These are phyloP conservation scores for Poeciliopsis prolifica DNA, from an alignment of 2,113 vertebrate genomes.

Conservation along the genomic window DNA sequence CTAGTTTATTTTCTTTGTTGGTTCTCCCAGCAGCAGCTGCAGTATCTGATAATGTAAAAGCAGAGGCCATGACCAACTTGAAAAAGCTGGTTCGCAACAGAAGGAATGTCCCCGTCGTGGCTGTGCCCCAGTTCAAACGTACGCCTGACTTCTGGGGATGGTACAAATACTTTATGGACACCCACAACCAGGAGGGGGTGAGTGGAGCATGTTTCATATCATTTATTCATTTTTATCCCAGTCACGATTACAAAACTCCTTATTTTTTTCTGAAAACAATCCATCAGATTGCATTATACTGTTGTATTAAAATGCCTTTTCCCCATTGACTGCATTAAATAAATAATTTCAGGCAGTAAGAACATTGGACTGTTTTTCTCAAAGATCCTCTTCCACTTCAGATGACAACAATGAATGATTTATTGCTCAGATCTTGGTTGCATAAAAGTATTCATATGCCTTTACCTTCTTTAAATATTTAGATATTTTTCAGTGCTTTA, in stretches of 20 bases:
- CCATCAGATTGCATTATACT: not conserved
- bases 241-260: constrained; percentile 13
- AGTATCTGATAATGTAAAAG: constrained; percentile 54
- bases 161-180: constrained; percentile 81
- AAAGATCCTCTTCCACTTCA: not conserved
- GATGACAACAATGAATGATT: constrained; percentile 15
- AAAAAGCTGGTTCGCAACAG: constrained; percentile 71
- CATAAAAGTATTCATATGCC: constrained; percentile 25
- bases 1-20: not conserved
- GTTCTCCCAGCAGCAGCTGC: constrained; percentile 28
- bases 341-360: not conserved
- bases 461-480: constrained; percentile 17
- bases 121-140: constrained; percentile 67
- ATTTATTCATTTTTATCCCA: constrained; percentile 32
- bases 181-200: constrained; percentile 83
- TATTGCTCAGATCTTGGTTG: not conserved
- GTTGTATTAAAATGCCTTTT: not conserved
- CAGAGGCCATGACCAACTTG: constrained; percentile 47
- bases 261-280: constrained; percentile 8
- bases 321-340: not conserved
- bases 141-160: constrained; percentile 82
- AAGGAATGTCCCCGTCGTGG: constrained; percentile 64
- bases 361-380: not conserved
- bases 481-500: constrained; percentile 1
- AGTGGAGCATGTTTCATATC: constrained; percentile 59